Percentiles rank a stretch among this genome's conserved stretches.
Conservation (phyloP, 1,140 invertebrate genomes). For the Sarcophaga peregrina region DNA sequence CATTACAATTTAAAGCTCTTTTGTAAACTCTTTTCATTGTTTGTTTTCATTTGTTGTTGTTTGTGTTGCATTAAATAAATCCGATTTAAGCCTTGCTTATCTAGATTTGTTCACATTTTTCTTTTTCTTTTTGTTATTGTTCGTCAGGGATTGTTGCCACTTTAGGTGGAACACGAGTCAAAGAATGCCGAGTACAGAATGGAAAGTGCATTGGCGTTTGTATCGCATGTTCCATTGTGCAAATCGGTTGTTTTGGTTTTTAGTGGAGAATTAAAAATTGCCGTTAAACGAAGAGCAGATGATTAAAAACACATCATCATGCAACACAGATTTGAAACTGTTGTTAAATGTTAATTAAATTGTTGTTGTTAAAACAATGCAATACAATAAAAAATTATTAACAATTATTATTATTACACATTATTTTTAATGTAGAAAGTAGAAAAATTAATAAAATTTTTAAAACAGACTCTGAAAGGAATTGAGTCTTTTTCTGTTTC, state of each 20-base stretch:
- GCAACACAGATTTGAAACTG: not conserved
- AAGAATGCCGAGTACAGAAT: not conserved
- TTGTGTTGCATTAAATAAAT: not conserved
- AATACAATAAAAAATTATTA: not conserved
- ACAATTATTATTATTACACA: too few species aligned
- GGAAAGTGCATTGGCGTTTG: not conserved
- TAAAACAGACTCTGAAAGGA: too few species aligned
- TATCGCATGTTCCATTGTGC: not conserved
- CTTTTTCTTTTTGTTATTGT: not conserved
- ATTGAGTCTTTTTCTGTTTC: too few species aligned
- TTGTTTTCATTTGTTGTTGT: not conserved
- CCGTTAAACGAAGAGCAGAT: not conserved
- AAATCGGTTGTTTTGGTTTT: not conserved
- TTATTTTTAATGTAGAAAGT: too few species aligned
- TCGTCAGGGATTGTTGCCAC: not conserved
- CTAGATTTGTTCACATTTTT: not conserved
- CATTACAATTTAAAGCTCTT: not conserved
- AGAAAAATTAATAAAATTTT: too few species aligned
- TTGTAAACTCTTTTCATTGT: not conserved
- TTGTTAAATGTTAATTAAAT: slow-evolving; percentile 5
- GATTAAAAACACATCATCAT: not conserved
- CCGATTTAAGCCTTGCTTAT: not conserved
- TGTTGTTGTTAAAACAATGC: not conserved
- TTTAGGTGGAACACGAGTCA: slow-evolving; percentile 13
- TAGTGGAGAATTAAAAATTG: not conserved